Evolutionary conservation across 2,888 invertebrate genomes (phyloP).

Genomic region (Alloscopus bannaensis): DNA sequence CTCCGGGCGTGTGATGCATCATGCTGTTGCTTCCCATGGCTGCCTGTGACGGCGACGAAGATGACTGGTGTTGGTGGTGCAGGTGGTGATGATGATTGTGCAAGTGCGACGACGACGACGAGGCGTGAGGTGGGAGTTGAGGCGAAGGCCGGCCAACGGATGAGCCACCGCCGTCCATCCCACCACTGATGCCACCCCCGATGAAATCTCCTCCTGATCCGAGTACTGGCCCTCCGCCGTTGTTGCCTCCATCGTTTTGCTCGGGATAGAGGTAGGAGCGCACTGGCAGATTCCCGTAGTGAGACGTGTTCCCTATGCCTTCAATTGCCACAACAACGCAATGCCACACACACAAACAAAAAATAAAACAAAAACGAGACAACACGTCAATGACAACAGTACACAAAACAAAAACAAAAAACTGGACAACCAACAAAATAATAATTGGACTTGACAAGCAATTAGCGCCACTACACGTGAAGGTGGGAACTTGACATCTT

Average conservation of each 20-base stretch:
- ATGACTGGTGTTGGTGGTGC: constrained; percentile 60
- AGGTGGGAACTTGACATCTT: too few species aligned
- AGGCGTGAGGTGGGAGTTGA: constrained; percentile 23
- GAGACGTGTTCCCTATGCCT: constrained; percentile 67
- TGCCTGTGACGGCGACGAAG: constrained; percentile 43
- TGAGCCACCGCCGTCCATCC: too few species aligned
- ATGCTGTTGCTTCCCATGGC: constrained; percentile 28
- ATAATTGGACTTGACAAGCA: too few species aligned
- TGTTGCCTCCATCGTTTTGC: constrained; percentile 49
- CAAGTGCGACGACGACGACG: constrained; percentile 45
- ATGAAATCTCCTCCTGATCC: constrained; percentile 26
- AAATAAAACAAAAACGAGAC: constrained; percentile 12
- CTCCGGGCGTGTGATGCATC: not conserved
- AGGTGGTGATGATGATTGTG: constrained; percentile 63
- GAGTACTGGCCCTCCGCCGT: constrained; percentile 18
- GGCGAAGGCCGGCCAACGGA: constrained; percentile 47
- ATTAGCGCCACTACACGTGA: too few species aligned
- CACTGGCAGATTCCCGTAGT: constrained; percentile 73
- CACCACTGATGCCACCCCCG: constrained; percentile 3
- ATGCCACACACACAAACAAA: constrained; percentile 4
- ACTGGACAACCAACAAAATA: constrained; percentile 40
- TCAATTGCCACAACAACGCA: constrained; percentile 25
- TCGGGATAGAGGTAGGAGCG: constrained; percentile 68
- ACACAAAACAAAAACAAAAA: constrained; percentile 34
- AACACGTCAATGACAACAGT: constrained; percentile 26